Evolutionary conservation across 2,113 vertebrate genomes (phyloP).

Genomic region (Daphoenositta chrysoptera): DNA sequence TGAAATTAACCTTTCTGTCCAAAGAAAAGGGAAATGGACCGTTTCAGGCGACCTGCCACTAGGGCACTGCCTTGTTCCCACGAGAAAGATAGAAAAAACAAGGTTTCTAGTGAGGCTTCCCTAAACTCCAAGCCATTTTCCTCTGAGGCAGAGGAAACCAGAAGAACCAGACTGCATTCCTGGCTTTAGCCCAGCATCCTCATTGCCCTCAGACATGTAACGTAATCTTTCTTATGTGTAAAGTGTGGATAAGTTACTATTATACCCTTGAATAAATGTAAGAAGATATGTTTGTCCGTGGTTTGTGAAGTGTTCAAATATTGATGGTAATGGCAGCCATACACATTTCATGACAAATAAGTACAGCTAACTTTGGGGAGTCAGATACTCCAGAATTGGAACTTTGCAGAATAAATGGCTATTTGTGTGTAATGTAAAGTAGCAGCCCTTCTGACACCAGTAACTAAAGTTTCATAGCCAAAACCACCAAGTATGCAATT

Average conservation of each 20-base stretch:
- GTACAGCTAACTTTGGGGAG: not conserved
- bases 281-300: not conserved
- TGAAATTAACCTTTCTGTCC: not conserved
- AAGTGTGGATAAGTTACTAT: not conserved
- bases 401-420: not conserved
- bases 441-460: not conserved
- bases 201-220: not conserved
- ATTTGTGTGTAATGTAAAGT: not conserved
- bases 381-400: not conserved
- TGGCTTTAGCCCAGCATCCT: not conserved
- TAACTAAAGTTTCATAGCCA: not conserved
- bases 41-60: not conserved
- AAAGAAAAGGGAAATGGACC: not conserved
- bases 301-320: slow-evolving; percentile 10
- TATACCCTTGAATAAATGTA: not conserved
- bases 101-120: not conserved
- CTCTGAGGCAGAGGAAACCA: not conserved
- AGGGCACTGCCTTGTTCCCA: not conserved
- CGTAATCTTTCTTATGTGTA: not conserved
- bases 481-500: not conserved
- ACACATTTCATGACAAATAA: not conserved
- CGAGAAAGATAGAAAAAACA: not conserved
- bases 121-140: not conserved
- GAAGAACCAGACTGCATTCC: not conserved
- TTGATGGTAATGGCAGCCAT: not conserved